Evolutionary conservation across 2,888 invertebrate genomes (phyloP).

Genomic region (Diarsia rubi): DNA sequence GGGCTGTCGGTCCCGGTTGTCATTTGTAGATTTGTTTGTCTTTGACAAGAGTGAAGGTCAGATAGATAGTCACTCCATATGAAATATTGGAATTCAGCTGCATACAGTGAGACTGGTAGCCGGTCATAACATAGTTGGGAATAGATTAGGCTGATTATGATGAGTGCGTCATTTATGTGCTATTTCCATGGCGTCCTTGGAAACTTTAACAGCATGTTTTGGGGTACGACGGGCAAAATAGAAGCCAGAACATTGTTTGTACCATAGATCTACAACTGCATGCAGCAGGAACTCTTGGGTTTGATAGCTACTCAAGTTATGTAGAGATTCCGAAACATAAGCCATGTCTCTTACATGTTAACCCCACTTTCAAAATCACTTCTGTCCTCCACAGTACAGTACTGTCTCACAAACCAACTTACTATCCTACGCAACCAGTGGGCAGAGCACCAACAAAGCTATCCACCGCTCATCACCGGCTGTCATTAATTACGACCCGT

Average conservation of each 20-base stretch:
- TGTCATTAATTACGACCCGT: constrained; percentile 86
- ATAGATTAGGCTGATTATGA: too few relatives aligned
- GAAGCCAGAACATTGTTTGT: neutral
- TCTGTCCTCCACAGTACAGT: constrained; percentile 51
- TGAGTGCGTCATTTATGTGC: too few relatives aligned
- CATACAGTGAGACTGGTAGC: too few relatives aligned
- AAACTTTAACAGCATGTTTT: neutral
- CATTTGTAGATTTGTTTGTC: too few relatives aligned
- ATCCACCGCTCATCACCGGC: constrained; percentile 74
- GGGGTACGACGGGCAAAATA: neutral
- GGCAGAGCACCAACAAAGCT: constrained; percentile 81
- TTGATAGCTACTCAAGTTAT: too few relatives aligned
- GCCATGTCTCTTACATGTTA: neutral
- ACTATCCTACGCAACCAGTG: constrained; percentile 82
- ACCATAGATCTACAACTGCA: neutral
- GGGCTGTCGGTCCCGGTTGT: too few relatives aligned
- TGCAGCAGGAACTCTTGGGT: neutral
- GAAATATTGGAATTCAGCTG: too few relatives aligned
- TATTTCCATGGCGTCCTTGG: neutral
- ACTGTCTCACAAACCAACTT: constrained; percentile 46
- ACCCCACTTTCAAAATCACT: neutral
- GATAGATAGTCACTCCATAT: too few relatives aligned
- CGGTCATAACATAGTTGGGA: too few relatives aligned
- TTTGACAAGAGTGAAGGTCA: too few relatives aligned
- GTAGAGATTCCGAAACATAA: too few relatives aligned